Percentiles rank a stretch among this genome's conserved stretches.
Evolutionary conservation across 2,888 invertebrate genomes (phyloP).

Genomic region (Tinea trinotella): DNA sequence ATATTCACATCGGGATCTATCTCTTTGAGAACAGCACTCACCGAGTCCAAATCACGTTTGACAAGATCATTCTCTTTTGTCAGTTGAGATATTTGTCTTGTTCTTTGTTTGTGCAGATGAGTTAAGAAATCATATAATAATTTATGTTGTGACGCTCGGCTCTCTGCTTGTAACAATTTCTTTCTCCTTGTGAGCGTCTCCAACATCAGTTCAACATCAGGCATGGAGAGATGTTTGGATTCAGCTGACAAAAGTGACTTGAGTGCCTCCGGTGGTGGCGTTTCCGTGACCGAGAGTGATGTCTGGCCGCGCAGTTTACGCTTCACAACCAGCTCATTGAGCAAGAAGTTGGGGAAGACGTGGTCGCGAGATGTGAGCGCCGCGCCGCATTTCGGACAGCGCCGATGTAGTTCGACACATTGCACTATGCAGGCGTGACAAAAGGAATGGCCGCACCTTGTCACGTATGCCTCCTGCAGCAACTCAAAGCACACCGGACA

Average conservation of each 20-base stretch:
- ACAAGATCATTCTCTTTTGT: constrained; percentile 78
- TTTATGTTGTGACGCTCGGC: constrained; percentile 83
- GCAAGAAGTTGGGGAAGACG: constrained; percentile 88
- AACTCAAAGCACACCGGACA: constrained; percentile 92
- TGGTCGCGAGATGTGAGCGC: constrained; percentile 78
- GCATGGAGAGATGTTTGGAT: constrained; percentile 79
- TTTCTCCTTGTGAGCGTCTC: constrained; percentile 85
- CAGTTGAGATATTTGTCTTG: constrained; percentile 77
- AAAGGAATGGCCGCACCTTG: constrained; percentile 93
- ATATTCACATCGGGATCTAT: constrained; percentile 64
- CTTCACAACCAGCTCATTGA: constrained; percentile 77
- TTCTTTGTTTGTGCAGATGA: constrained; percentile 81
- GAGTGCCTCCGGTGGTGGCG: constrained; percentile 31
- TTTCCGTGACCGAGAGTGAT: constrained; percentile 29
- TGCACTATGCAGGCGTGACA: constrained; percentile 91
- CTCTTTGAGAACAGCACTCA: constrained; percentile 75
- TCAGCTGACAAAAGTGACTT: constrained; percentile 76
- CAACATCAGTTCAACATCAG: constrained; percentile 86
- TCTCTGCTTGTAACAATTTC: constrained; percentile 85
- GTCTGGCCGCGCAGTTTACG: constrained; percentile 18
- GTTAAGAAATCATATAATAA: constrained; percentile 88
- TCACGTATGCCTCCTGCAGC: constrained; percentile 91
- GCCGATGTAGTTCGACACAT: constrained; percentile 87
- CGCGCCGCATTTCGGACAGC: constrained; percentile 89
- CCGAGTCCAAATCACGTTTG: constrained; percentile 79